These are phyloP conservation scores for Excalfactoria chinensis DNA, from an alignment of 2,113 vertebrate species.

Conservation along the genomic window DNA sequence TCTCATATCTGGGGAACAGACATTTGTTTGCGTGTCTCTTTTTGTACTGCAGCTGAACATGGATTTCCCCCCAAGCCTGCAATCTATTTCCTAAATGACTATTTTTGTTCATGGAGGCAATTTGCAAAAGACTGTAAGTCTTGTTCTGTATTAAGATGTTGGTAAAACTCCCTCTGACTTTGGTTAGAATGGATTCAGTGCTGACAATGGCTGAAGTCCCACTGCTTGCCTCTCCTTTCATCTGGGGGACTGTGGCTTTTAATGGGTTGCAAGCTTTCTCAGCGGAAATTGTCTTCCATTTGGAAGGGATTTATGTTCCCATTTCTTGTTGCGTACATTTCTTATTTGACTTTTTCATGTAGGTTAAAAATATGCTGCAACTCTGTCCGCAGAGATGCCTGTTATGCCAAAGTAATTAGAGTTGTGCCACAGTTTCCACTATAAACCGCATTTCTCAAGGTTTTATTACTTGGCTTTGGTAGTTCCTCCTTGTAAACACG, in stretches of 20 bases:
- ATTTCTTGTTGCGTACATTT: conserved; percentile 51
- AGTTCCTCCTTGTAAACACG: conserved; percentile 52
- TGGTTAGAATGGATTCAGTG: neutral
- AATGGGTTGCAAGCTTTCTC: conserved; percentile 4
- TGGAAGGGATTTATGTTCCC: conserved; percentile 48
- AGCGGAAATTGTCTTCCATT: neutral
- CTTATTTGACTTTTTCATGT: conserved; percentile 28
- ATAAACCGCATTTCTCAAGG: conserved; percentile 21
- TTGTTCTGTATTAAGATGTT: neutral
- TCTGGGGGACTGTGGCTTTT: neutral
- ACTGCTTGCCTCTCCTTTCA: neutral
- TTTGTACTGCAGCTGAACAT: neutral
- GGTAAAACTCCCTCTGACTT: neutral
- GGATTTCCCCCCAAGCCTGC: neutral
- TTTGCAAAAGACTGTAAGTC: neutral
- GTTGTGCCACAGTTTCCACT: conserved; percentile 47
- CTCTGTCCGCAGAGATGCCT: neutral
- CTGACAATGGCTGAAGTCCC: neutral
- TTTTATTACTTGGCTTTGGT: conserved; percentile 24
- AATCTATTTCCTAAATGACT: neutral
- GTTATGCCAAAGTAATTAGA: conserved; percentile 44
- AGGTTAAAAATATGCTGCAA: conserved; percentile 42
- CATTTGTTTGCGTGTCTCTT: neutral
- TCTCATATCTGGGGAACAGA: neutral
- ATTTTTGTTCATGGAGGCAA: neutral